Conservation (phyloP, 1,140 invertebrate species). For the Pseudobourletiella spinata region DNA sequence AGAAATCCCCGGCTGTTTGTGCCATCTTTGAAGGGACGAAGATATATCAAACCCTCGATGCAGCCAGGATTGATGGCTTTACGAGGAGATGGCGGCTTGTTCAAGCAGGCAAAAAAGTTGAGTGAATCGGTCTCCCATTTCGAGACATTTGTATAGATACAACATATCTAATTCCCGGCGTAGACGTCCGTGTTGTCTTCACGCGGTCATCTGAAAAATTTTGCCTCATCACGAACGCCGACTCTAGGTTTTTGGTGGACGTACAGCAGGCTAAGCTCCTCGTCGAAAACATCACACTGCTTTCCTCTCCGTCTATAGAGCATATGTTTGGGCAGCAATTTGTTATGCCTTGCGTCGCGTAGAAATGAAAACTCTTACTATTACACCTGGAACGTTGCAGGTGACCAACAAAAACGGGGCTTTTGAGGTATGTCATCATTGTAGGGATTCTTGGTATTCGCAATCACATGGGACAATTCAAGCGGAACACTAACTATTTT, state of each 20-base stretch:
- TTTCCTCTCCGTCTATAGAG: constrained; percentile 2
- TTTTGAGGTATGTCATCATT: constrained; percentile 25
- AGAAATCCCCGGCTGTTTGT: constrained; percentile 40
- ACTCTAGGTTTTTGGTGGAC: background rate
- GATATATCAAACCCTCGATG: constrained; percentile 28
- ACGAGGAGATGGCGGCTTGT: constrained; percentile 33
- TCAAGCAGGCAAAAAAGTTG: constrained; percentile 30
- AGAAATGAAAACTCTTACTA: constrained; percentile 24
- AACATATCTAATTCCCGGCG: constrained; percentile 23
- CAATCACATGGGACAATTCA: constrained; percentile 23
- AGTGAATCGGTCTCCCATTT: constrained; percentile 31
- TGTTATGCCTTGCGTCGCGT: constrained; percentile 14
- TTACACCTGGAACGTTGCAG: constrained; percentile 18
- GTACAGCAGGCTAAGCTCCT: constrained; percentile 26
- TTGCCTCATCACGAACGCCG: background rate
- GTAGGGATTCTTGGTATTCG: constrained; percentile 13
- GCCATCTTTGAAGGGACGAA: constrained; percentile 35
- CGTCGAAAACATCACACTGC: constrained; percentile 7
- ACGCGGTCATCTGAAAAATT: constrained; percentile 4
- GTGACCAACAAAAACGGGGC: constrained; percentile 23
- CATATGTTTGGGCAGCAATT: constrained; percentile 9
- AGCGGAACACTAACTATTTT: constrained; percentile 24
- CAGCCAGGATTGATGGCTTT: constrained; percentile 33
- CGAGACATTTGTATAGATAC: constrained; percentile 25
- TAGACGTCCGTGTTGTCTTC: constrained; percentile 22